A percentile compares a stretch with the other conserved stretches of the same genome.
Conservation (phyloP, 1,140 invertebrate genomes). For the Pseudobourletiella spinata region DNA sequence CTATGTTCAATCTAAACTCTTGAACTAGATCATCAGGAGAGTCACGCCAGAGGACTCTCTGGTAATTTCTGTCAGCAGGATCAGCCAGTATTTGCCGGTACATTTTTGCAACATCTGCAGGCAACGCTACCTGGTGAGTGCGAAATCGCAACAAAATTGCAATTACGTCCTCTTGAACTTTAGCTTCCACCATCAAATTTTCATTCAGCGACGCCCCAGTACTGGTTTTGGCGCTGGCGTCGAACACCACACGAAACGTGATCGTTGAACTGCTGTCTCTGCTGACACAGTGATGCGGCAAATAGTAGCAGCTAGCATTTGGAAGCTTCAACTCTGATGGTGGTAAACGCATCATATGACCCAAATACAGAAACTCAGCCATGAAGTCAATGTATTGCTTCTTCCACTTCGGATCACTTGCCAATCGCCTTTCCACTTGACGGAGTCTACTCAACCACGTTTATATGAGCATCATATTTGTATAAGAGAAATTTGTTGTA, state of each 20-base stretch:
- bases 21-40: too few relatives aligned
- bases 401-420: too few relatives aligned
- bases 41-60: neutral
- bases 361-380: too few relatives aligned
- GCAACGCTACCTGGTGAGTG: neutral
- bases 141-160: neutral
- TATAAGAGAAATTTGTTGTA: conserved; percentile 46
- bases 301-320: too few relatives aligned
- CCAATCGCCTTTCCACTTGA: too few relatives aligned
- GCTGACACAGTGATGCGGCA: conserved; percentile 12
- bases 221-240: too few relatives aligned
- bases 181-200: neutral
- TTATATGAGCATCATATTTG: conserved; percentile 46
- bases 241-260: conserved; percentile 8
- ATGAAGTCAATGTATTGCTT: too few relatives aligned
- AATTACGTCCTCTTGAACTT: neutral
- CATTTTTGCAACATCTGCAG: neutral
- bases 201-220: too few relatives aligned
- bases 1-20: too few relatives aligned
- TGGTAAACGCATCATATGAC: too few relatives aligned
- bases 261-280: conserved; percentile 8
- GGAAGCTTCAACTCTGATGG: too few relatives aligned
- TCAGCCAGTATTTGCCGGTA: neutral
- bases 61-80: neutral
- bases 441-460: too few relatives aligned